Evolutionary conservation across 2,113 vertebrate genomes (phyloP), one percentile per base, ranked within the genome.

Genomic region (Bettongia penicillata): DNA sequence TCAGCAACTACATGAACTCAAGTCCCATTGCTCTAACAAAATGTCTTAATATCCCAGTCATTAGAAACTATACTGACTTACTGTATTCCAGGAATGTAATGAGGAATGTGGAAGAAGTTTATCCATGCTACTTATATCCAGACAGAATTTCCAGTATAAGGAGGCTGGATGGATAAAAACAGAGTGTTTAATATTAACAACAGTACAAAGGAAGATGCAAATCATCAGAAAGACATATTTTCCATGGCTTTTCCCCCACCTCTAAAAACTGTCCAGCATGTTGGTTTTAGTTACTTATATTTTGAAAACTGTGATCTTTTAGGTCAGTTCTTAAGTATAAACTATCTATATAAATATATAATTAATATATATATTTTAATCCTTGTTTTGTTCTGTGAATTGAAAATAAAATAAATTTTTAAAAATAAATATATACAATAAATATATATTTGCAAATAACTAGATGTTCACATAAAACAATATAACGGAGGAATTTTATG

Each of bases 101-200:
- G 99, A 99, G 0, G 99, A 99, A 97, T 99, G 99, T 0, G 99
- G 99, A 97, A 99, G 97, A 91, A 99, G 97, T 97, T 99, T 99
- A 97, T 99, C 99, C 97, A 99, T 95, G 93, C 98, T 98, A 91
- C 98, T 98, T 93, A 98, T 97, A 97, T 99, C 99, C 93, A 99
- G 96, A 95, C 99, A 99, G 89, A 99, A 98, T 95, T 98, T 99
- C 98, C 99, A 99, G 97, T 99, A 99, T 52, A 99, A 96, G 93
- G 99, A 99, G 57, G 99, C 99, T 99, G 97, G 96, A 94, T 1
- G 50, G 28, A 97, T 96, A 43, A 50, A 93, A 23, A 95, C 24
- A 95, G 31, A 96, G 94, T 90, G 8, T 95, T 94, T 97, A 95
- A 25, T 91, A 48, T 48, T 48, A 96, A 96, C 26, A 93, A 37